Evolutionary conservation across 2,113 vertebrate genomes (phyloP), one percentile per base, ranked within the genome.

Genomic region (Strigops habroptila): DNA sequence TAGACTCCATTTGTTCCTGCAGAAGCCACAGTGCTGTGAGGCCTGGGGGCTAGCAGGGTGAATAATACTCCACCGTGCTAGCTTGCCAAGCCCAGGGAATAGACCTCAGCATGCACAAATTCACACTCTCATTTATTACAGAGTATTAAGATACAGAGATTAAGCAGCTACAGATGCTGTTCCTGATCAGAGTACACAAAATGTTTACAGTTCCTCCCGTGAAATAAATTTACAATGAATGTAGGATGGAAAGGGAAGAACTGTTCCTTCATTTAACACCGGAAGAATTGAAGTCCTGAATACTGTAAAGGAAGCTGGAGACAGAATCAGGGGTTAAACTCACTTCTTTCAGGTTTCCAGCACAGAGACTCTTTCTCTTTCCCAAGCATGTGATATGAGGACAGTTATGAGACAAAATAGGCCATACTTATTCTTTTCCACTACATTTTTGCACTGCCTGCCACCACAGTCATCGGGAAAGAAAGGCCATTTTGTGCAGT

Each of bases 61-160:
- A 75, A 57, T 75, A 78, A 78, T 64, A 37, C 28, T 65, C 19
- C 35, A 5, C 73, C 0, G 14, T 51, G 80, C 70, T 17, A 31
- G 35, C 23, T 79, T 52, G 80, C 53, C 89, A 90, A 94, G 27
- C 51, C 80, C 28, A 6, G 48, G 59, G 80, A 87, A 51, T 10
- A 53, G 62, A 75, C 28, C 71, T 27, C 8, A 24, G 31, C 22
- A 3, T 4, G 14, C 68, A 46, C 73, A 30, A 75, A 67, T 69
- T 79, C 92, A 48, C 70, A 82, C 69, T 71, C 53, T 41, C 57
- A 37, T 90, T 90, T 81, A 52, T 86, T 64, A 67, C 0, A 0
- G 43, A 31, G 60, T 52, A 92, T 93, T 95, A 90, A 86, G 93
- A 67, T 9, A 60, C n/a, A n/a, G n/a, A n/a, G n/a, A n/a, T n/a